Evolutionary conservation across 2,888 invertebrate species (phyloP).

Genomic region (Polydrusus pterygomalis): DNA sequence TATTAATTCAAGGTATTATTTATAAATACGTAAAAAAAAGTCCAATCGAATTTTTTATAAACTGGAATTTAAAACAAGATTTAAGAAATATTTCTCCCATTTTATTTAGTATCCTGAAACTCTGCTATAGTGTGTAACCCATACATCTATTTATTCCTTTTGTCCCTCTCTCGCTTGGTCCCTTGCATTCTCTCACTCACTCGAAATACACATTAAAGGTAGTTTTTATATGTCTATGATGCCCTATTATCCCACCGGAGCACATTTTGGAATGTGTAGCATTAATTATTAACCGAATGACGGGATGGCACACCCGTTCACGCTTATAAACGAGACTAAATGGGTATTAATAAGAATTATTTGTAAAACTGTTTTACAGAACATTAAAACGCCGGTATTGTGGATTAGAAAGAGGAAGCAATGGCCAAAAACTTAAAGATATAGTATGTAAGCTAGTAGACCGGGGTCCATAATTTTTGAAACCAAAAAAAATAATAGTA

Average conservation of each 20-base stretch:
- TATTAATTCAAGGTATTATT: neutral
- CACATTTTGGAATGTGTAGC: conserved; percentile 72
- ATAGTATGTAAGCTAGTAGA: no score
- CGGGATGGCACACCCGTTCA: conserved; percentile 58
- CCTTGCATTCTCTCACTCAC: conserved; percentile 39
- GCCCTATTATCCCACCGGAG: conserved; percentile 74
- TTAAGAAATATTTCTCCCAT: neutral
- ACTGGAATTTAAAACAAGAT: neutral
- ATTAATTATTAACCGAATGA: conserved; percentile 61
- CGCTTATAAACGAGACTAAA: conserved; percentile 38
- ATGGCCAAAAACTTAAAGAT: no score
- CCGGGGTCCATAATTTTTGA: no score
- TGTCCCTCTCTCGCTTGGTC: conserved; percentile 27
- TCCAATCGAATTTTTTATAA: neutral
- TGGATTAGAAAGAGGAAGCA: neutral
- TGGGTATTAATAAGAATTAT: conserved; percentile 14
- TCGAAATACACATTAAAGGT: conserved; percentile 32
- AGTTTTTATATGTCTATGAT: conserved; percentile 66
- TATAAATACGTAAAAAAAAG: neutral
- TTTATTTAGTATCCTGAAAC: neutral
- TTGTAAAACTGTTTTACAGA: conserved; percentile 8
- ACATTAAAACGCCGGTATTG: neutral
- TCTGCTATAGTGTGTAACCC: conserved; percentile 22
- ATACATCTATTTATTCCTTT: conserved; percentile 13
- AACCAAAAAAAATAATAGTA: no score